Evolutionary conservation across 2,113 vertebrate species (phyloP).

Genomic region (Scortum barcoo): DNA sequence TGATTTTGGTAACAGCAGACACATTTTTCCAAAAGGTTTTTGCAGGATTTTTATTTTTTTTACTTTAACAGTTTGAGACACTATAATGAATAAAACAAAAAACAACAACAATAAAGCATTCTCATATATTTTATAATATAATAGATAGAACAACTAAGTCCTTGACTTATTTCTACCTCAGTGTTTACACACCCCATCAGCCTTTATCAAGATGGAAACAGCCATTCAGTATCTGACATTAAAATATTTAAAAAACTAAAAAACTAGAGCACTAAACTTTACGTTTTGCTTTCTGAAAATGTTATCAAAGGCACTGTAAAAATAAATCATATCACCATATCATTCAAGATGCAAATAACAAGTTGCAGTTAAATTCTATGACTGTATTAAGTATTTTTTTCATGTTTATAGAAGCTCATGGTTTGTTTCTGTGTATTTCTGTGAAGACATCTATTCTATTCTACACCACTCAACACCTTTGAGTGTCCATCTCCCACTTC

Average conservation of each 20-base stretch:
- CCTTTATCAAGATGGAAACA: background rate
- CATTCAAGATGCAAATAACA: background rate
- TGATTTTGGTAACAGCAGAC: background rate
- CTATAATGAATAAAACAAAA: too few relatives aligned
- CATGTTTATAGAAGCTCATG: background rate
- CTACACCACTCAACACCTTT: background rate
- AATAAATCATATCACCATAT: background rate
- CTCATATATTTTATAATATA: background rate
- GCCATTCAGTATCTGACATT: background rate
- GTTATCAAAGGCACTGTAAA: background rate
- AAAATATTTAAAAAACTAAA: background rate
- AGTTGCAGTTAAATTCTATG: background rate
- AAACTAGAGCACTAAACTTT: background rate
- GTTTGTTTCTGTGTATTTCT: background rate
- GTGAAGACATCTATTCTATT: background rate
- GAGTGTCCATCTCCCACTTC: conserved; percentile 1
- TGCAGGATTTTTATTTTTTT: background rate
- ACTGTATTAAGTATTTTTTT: background rate
- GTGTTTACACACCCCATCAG: background rate
- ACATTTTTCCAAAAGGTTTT: background rate
- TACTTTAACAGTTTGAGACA: too few relatives aligned
- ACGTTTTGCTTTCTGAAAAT: background rate
- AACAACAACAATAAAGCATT: too few relatives aligned
- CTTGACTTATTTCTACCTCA: background rate
- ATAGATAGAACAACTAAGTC: background rate